Conservation (phyloP, 92 coral and sea anemone species). For the Plumapathes pennacea region DNA sequence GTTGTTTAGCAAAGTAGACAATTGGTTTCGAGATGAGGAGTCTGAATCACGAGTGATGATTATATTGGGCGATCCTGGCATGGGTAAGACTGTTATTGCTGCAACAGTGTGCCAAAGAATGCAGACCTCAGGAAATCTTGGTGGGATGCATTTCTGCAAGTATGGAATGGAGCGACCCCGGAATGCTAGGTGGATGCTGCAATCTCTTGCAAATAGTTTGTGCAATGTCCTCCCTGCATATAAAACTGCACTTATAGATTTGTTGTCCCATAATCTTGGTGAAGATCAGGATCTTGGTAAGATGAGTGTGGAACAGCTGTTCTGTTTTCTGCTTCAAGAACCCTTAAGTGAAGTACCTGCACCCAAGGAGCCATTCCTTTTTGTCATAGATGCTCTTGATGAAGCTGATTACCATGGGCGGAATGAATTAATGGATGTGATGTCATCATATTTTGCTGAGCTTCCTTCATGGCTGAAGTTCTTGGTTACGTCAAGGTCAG, state of each 20-base stretch:
- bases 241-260: slow-evolving; percentile 37
- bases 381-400: slow-evolving; percentile 60
- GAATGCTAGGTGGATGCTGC: slow-evolving; percentile 45
- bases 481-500: slow-evolving; percentile 57
- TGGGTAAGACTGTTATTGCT: slow-evolving; percentile 63
- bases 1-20: slow-evolving; percentile 23
- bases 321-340: slow-evolving; percentile 45
- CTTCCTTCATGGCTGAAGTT: slow-evolving; percentile 53
- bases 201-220: slow-evolving; percentile 55
- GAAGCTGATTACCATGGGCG: slow-evolving; percentile 51
- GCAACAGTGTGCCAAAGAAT: slow-evolving; percentile 45
- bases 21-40: slow-evolving; percentile 28
- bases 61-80: slow-evolving; percentile 54
- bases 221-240: slow-evolving; percentile 35
- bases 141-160: slow-evolving; percentile 54
- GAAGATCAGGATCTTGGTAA: slow-evolving; percentile 5
- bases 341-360: slow-evolving; percentile 28
- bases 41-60: slow-evolving; percentile 37
- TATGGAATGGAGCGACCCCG: slow-evolving; percentile 34
- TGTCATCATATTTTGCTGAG: slow-evolving; percentile 28
- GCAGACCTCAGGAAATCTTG: slow-evolving; percentile 21
- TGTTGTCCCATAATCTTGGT: slow-evolving; percentile 31
- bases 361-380: slow-evolving; percentile 28
- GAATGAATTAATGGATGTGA: slow-evolving; percentile 32
- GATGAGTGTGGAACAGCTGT: slow-evolving; percentile 36